Base-by-base conservation (phyloP, 2,113 vertebrate species). In the Noturus placidus region DNA sequence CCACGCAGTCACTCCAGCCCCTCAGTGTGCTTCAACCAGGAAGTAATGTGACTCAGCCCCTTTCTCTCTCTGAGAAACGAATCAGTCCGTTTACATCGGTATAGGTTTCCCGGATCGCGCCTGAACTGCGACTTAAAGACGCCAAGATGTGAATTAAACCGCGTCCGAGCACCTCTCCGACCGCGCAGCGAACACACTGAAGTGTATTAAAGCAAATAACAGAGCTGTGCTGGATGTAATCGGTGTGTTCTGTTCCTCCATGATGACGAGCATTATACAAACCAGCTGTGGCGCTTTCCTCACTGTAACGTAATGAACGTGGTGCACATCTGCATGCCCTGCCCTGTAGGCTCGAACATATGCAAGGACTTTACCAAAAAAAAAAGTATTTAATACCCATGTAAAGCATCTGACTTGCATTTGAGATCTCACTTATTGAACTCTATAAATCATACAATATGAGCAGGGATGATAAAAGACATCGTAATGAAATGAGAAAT, bases 1-100 rank as follows among this genome's bases (percentile, higher is more conserved):
- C 86, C 89, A 85, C 91, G 94, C 93, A 95, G 90, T 93, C 94
- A 94, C 91, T 77, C 89, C 84, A 86, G 22, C 90, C 90, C 79
- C 84, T 91, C 93, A 87, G 88, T 92, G 20, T 91, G 92, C 89
- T 88, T 85, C 81, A 91, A 84, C 88, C 92, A 91, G 91, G 91
- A 91, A 92, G 91, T 89, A 86, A 86, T 76, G 87, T 88, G 89
- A 89, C 90, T 90, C 88, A 89, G 90, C 90, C 90, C 61, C 88
- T 10, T 10, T 42, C 5, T 42, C 89, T 90, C 2, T 14, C 7
- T 14, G 27, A 54, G 5, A 2, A 56, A 42, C 54, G 7, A 30
- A 38, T 0, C 65, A 3, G 8, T 38, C 13, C 13, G 25, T 30
- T 35, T 17, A 52, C 8, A 33, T 9, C 50, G 2, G 0, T 52